Evolutionary conservation across 2,113 vertebrate species (phyloP).

Genomic region (Artemisiospiza belli): DNA sequence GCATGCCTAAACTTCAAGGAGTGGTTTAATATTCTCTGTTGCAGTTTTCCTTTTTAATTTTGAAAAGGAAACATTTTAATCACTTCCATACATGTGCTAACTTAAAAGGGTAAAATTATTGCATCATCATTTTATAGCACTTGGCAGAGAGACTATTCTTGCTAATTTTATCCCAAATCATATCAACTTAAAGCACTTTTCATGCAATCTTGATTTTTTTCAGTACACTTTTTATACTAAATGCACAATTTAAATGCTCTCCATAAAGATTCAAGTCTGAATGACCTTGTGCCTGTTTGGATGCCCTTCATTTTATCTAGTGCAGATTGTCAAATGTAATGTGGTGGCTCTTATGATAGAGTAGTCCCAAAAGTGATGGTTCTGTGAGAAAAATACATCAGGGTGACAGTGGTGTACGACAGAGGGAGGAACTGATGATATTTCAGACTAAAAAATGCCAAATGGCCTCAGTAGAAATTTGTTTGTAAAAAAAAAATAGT

Average conservation of each 20-base stretch:
- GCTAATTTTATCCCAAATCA: conserved; percentile 52
- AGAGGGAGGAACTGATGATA: conserved; percentile 30
- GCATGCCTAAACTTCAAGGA: neutral
- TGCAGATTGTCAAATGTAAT: conserved; percentile 45
- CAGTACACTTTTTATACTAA: neutral
- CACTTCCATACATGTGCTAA: conserved; percentile 39
- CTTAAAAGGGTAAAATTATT: conserved; percentile 66
- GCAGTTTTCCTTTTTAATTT: neutral
- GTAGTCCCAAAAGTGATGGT: conserved; percentile 44
- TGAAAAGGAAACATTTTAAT: conserved; percentile 40
- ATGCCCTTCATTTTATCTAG: conserved; percentile 53
- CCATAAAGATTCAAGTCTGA: conserved; percentile 14
- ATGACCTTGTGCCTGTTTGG: conserved; percentile 55
- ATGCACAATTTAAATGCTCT: conserved; percentile 21
- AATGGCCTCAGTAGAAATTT: neutral
- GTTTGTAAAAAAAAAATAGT: neutral
- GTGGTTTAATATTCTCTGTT: neutral
- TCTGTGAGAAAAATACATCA: conserved; percentile 40
- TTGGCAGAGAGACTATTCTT: conserved; percentile 51
- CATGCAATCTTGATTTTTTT: conserved; percentile 10
- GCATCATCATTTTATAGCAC: conserved; percentile 56
- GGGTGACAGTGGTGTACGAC: neutral
- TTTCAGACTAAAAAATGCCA: conserved; percentile 28
- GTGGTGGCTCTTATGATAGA: conserved; percentile 28
- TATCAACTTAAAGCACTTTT: conserved; percentile 43